Percentiles rank a stretch among this genome's conserved stretches.
These are phyloP conservation scores for Agriopis aurantiaria DNA, from an alignment of 2,888 invertebrate genomes.

Conservation along the genomic window DNA sequence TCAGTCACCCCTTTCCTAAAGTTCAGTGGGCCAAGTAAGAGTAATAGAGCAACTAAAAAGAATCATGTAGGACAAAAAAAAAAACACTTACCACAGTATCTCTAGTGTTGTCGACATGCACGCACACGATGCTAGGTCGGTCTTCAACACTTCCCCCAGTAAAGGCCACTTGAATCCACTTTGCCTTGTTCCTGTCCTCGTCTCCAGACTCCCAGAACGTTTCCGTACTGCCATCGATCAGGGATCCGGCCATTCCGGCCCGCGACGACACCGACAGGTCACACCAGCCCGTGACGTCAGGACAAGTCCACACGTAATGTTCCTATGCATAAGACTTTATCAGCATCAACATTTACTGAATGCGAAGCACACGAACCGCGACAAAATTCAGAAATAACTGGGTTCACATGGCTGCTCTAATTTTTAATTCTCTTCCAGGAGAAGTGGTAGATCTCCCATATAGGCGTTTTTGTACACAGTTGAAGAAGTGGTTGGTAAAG, in stretches of 20 bases:
- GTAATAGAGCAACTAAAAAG: background rate
- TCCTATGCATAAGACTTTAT: constrained; percentile 53
- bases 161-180: constrained; percentile 89
- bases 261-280: constrained; percentile 97
- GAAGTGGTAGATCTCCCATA: no score
- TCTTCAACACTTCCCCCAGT: constrained; percentile 78
- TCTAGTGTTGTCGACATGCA: constrained; percentile 97
- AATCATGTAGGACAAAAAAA: background rate
- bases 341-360: background rate
- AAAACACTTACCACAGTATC: constrained; percentile 91
- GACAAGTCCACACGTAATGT: constrained; percentile 88
- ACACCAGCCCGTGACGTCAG: constrained; percentile 91
- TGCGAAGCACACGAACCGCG: no score
- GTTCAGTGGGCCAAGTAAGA: no score
- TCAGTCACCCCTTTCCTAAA: background rate
- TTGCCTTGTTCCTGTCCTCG: constrained; percentile 97
- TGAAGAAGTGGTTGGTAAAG: no score
- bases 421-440: no score
- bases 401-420: no score
- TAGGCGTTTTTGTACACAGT: no score
- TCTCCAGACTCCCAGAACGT: constrained; percentile 99
- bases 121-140: constrained; percentile 91
- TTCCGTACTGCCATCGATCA: constrained; percentile 97
- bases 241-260: constrained; percentile 96
- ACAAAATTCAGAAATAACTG: no score